Base-by-base conservation (phyloP, 2,113 vertebrate genomes). In the Poecile atricapillus region DNA sequence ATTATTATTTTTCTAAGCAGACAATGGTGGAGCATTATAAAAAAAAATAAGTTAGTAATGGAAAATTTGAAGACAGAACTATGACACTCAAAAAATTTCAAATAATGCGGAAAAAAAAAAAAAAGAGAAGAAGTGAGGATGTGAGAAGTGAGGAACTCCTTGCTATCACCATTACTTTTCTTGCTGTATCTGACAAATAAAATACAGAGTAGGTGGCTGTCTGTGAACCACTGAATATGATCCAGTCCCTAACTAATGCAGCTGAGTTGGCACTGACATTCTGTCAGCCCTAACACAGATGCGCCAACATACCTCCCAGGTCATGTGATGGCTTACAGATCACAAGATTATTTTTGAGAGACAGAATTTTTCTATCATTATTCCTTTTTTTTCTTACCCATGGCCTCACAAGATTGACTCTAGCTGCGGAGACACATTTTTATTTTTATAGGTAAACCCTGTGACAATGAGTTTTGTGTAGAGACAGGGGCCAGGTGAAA, bases 301-400 rank as follows among this genome's bases (percentile, higher is more conserved):
- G 7, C 24, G 3, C 5, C 2, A 44, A 23, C 7, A 35, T 1
- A 3, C 52, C 10, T 88, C 39, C 22, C 9, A 71, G 1, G 10
- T 17, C 1, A 2, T 24, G n/a, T 71, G 25, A 30, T 28, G 13
- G 27, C 5, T 78, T 68, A n/a, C 3, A 58, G 14, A 46, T 39
- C 17, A 49, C 0, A 1, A 27, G 24, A 31, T 49, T 88, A 35
- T 43, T 90, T 83, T 46, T 62, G 30, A 83, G 80, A 10, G 50
- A 69, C 9, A 50, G 2, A 19, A 4, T 47, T 92, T 83, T 86
- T 50, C 22, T 73, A 15, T 25, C 2, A 28, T 59, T 64, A 37
- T 8, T 47, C 2, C 2, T 53, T 19, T 62, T 55, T 9, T 81
- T 92, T 78, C 28, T 68, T 12, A 52, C 10, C 4, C 5, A 10